A percentile compares a stretch with the other conserved stretches of the same genome.
Conservation (phyloP, 2,888 invertebrate species). For the Gibbula magus region DNA sequence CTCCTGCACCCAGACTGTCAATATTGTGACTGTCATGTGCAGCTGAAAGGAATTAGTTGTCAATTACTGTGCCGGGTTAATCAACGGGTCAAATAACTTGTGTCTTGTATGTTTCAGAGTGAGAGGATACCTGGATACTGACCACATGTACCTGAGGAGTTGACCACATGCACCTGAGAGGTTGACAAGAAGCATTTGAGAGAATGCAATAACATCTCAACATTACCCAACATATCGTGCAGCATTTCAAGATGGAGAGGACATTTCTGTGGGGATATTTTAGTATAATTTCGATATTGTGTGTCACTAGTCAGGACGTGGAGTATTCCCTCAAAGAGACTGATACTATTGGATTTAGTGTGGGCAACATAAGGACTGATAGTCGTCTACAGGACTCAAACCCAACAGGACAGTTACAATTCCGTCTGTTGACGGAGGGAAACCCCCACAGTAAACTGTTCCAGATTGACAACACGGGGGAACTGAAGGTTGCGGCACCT, state of each 20-base stretch:
- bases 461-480: background rate
- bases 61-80: background rate
- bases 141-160: too few species aligned
- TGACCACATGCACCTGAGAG: too few species aligned
- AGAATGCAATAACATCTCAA: too few species aligned
- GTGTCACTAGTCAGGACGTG: background rate
- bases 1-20: background rate
- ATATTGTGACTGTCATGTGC: background rate
- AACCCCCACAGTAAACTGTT: conserved; percentile 13
- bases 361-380: background rate
- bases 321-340: background rate
- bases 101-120: conserved; percentile 13
- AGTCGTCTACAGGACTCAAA: background rate
- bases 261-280: background rate
- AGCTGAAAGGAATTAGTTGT: conserved; percentile 13
- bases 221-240: too few species aligned
- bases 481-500: background rate
- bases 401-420: background rate
- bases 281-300: background rate
- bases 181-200: too few species aligned
- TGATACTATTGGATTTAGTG: background rate
- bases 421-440: background rate
- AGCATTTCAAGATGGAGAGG: background rate
- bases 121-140: background rate
- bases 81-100: background rate